Evolutionary conservation across 2,888 invertebrate genomes (phyloP), one percentile per base, ranked within the genome.

Genomic region (Geophilus truncorum): DNA sequence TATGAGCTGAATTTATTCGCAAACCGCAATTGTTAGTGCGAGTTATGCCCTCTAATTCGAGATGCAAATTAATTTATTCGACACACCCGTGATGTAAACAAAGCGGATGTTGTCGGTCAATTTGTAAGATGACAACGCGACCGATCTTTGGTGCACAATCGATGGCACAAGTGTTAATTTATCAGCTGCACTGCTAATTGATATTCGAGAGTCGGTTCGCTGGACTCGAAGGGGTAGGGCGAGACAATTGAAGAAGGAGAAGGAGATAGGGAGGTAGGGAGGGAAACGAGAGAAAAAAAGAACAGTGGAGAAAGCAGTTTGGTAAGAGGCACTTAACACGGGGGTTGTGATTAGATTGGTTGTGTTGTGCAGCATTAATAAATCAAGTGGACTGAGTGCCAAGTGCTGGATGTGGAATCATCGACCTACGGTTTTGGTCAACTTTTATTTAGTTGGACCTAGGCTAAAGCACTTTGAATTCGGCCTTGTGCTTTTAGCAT

Each of bases 321-420:
- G 70, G 70, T 70, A 70, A 70, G 70, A 70, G 70, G 70, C 70
- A 70, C 70, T 70, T 70, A 70, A 70, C 70, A 70, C 70, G 25
- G 70, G 70, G 70, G 70, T 70, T 70, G 70, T 70, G 70, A 70
- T 70, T 70, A 28, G 70, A 70, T 70, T 70, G 70, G 70, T 70
- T 70, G 70, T 70, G 70, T 70, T 70, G 70, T 70, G 70, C 70
- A 70, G 70, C 70, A 70, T 70, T 70, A 70, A 70, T 70, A 70
- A 70, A 70, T 70, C 70, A 70, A 70, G 70, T 28, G 70, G 70
- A 70, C 70, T 70, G 70, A 70, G 70, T 70, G 70, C 70, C 70
- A 70, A 70, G 70, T 70, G 70, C 70, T 70, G 25, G 70, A 70
- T 70, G 70, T 70, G 70, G 70, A 70, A 70, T 70, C 70, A 70